These are phyloP conservation scores for Lasius fuliginosus DNA, from an alignment of 2,888 invertebrate genomes.

Conservation along the genomic window DNA sequence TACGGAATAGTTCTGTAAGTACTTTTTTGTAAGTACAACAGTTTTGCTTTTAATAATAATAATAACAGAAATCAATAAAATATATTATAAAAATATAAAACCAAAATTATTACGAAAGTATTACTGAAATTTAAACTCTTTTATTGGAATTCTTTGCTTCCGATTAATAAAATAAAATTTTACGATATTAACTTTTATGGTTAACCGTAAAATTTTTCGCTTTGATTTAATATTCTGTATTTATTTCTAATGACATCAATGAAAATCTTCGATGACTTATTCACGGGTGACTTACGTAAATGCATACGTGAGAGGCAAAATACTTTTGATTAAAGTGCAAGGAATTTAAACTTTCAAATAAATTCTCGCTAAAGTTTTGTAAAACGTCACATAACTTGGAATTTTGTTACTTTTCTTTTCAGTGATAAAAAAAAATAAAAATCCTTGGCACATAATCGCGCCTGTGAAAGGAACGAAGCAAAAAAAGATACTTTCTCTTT, in stretches of 20 bases:
- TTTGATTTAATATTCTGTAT: neutral
- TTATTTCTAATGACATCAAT: neutral
- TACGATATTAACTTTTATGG: neutral
- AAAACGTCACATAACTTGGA: neutral
- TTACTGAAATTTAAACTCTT: neutral
- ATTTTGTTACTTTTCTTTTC: neutral
- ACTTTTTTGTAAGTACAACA: neutral
- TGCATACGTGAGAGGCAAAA: neutral
- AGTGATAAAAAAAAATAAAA: neutral
- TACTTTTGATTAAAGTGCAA: neutral
- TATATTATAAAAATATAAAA: neutral
- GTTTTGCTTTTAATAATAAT: neutral
- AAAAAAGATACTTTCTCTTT: neutral
- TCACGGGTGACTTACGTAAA: conserved; percentile 2
- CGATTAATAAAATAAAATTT: conserved; percentile 3
- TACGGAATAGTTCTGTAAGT: neutral
- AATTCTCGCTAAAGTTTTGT: neutral
- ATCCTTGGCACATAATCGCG: neutral
- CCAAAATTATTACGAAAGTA: neutral
- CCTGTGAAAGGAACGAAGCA: neutral
- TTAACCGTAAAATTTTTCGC: neutral
- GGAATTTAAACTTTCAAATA: neutral
- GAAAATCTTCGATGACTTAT: conserved; percentile 13
- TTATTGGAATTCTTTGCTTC: neutral
- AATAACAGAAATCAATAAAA: neutral